These are phyloP conservation scores for Papilio elwesi DNA, from an alignment of 2,888 invertebrate genomes.

Conservation along the genomic window DNA sequence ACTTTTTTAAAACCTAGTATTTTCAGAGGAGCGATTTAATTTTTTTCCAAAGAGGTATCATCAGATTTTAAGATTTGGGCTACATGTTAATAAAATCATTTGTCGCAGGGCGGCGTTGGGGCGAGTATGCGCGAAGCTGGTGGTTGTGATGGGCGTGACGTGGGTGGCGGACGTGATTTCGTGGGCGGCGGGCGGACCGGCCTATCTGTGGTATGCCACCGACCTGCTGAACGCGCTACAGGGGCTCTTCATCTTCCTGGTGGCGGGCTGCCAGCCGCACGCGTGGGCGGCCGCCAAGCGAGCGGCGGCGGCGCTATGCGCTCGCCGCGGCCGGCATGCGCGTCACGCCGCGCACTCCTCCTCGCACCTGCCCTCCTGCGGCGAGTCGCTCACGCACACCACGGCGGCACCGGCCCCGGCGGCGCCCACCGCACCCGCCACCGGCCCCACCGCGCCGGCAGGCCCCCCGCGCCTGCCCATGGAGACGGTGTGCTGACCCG, in stretches of 20 bases:
- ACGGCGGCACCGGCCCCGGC: slow-evolving; percentile 88
- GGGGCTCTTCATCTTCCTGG: slow-evolving; percentile 94
- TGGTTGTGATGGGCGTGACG: slow-evolving; percentile 85
- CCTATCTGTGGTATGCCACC: slow-evolving; percentile 92
- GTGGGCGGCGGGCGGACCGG: slow-evolving; percentile 92
- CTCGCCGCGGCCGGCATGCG: slow-evolving; percentile 81
- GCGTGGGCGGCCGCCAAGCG: slow-evolving; percentile 80
- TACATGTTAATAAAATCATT: no score
- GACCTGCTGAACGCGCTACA: slow-evolving; percentile 94
- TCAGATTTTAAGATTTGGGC: no score
- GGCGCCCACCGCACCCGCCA: slow-evolving; percentile 83
- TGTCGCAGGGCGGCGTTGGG: slow-evolving; percentile 88
- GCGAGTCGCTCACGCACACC: slow-evolving; percentile 89
- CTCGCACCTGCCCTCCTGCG: slow-evolving; percentile 92
- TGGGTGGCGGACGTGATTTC: slow-evolving; percentile 91
- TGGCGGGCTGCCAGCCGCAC: slow-evolving; percentile 95
- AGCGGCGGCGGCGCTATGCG: slow-evolving; percentile 64
- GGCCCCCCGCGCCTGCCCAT: slow-evolving; percentile 79
- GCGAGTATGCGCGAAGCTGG: slow-evolving; percentile 93
- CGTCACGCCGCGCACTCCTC: slow-evolving; percentile 86
- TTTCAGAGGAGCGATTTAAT: no score
- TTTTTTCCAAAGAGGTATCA: no score
- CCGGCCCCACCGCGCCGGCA: slow-evolving; percentile 82
- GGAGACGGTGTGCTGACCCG: slow-evolving; percentile 86
- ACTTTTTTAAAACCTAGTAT: neutral